phyloP scores from a whole-genome alignment of 2,888 invertebrate species.

The Drosophila meridionalis region DNA sequence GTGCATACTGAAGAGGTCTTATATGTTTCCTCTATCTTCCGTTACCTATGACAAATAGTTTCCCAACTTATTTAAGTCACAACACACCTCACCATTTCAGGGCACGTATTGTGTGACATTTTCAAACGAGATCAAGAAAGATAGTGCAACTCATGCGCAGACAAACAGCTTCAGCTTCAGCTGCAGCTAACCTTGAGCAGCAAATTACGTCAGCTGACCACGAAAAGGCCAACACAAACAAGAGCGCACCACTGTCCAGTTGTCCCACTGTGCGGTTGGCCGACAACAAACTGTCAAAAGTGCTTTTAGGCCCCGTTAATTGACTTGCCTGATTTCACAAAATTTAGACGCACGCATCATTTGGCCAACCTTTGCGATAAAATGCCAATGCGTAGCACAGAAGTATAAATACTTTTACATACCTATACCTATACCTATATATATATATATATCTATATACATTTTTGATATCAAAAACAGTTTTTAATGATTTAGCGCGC shows the following conservation, averaged over 20 bases:
- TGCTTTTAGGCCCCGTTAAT: constrained; percentile 55
- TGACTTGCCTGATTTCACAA: constrained; percentile 52
- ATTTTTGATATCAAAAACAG: constrained; percentile 46
- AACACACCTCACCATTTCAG: background rate
- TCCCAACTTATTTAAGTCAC: background rate
- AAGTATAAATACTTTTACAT: background rate
- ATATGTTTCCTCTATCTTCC: background rate
- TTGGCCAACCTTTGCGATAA: constrained; percentile 58
- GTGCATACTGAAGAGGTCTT: no score
- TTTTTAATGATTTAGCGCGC: constrained; percentile 49
- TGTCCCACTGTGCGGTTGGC: constrained; percentile 15
- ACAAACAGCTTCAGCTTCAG: constrained; percentile 28
- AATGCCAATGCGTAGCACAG: constrained; percentile 18
- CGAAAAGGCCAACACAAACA: constrained; percentile 16
- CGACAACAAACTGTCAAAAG: constrained; percentile 66
- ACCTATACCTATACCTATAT: background rate
- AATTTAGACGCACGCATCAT: constrained; percentile 61
- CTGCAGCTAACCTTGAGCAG: constrained; percentile 57
- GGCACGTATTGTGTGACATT: background rate
- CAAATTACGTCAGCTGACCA: constrained; percentile 64
- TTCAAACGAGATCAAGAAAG: constrained; percentile 16
- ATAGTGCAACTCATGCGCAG: constrained; percentile 50
- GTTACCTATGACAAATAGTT: background rate
- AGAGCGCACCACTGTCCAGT: constrained; percentile 6
- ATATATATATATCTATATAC: constrained; percentile 7